These are phyloP conservation scores for Sycophila texana DNA, from an alignment of 2,888 invertebrate genomes.

Conservation along the genomic window DNA sequence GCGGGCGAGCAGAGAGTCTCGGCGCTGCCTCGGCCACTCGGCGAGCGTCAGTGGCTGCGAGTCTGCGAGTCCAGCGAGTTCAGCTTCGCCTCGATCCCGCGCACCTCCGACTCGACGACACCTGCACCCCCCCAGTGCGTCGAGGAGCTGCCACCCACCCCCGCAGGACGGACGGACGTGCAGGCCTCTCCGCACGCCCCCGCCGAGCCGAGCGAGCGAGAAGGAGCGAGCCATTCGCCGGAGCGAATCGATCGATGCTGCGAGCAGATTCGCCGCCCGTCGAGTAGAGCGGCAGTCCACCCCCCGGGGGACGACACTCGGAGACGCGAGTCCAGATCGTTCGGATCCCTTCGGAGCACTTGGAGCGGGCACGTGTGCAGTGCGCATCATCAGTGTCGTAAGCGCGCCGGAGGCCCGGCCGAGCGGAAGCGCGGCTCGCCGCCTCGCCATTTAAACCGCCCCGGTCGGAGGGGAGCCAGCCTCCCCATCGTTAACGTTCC, in stretches of 20 bases:
- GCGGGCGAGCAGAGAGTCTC: slow-evolving; percentile 21
- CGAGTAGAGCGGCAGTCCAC: not conserved
- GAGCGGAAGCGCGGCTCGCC: not conserved
- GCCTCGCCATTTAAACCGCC: not conserved
- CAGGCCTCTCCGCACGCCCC: not conserved
- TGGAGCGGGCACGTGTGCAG: slow-evolving; percentile 20
- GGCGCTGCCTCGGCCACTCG: slow-evolving; percentile 35
- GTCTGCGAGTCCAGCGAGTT: slow-evolving; percentile 58
- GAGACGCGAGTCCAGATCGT: not conserved
- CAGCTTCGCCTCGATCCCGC: slow-evolving; percentile 41
- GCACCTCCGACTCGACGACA: slow-evolving; percentile 9
- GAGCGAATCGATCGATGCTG: slow-evolving; percentile 43
- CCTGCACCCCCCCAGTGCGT: not conserved
- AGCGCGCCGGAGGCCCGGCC: not conserved
- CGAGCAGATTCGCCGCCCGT: slow-evolving; percentile 17
- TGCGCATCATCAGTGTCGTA: slow-evolving; percentile 7
- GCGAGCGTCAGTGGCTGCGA: slow-evolving; percentile 57
- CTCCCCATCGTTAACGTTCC: slow-evolving; percentile 19
- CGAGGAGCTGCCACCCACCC: too few species aligned
- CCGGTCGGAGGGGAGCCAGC: slow-evolving; percentile 11
- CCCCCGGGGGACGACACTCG: not conserved
- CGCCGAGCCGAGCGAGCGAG: not conserved
- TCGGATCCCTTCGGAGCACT: not conserved
- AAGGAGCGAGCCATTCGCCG: not conserved
- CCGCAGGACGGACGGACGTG: not conserved